A percentile compares a stretch with the other conserved stretches of the same genome.
Evolutionary conservation across 2,113 vertebrate species (phyloP).

Genomic region (Rynchops niger): DNA sequence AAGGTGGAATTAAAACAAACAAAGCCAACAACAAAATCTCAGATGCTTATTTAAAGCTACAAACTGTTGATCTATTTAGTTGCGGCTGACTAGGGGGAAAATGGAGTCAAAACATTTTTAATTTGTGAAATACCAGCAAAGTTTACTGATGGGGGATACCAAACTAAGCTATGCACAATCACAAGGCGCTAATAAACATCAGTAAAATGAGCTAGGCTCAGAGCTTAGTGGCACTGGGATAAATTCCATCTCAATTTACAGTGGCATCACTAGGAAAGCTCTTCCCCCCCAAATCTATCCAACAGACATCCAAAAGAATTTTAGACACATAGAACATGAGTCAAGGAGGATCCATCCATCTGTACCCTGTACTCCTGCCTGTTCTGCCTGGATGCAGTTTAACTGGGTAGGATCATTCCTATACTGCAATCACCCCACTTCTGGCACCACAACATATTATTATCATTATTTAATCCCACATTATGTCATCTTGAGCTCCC

Average conservation of each 20-base stretch:
- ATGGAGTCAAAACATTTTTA: not conserved
- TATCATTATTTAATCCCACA: not conserved
- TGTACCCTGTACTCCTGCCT: not conserved
- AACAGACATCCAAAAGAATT: not conserved
- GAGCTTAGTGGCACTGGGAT: not conserved
- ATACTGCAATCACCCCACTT: not conserved
- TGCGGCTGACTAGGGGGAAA: not conserved
- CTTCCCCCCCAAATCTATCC: not conserved
- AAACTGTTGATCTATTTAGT: not conserved
- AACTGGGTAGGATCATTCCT: not conserved
- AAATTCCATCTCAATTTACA: not conserved
- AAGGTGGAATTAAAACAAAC: not conserved
- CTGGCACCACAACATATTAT: not conserved
- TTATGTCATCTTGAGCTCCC: not conserved
- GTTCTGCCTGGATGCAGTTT: not conserved
- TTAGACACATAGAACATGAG: not conserved
- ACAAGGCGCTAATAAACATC: not conserved
- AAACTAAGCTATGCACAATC: not conserved
- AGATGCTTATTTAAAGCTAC: not conserved
- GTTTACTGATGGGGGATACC: not conserved
- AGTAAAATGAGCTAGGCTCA: fast-evolving
- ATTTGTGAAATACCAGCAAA: not conserved
- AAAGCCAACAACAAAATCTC: not conserved
- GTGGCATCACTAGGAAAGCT: not conserved
- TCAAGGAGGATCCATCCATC: not conserved